These are phyloP conservation scores for Conops quadrifasciatus DNA, from an alignment of 2,888 invertebrate genomes.

Conservation along the genomic window DNA sequence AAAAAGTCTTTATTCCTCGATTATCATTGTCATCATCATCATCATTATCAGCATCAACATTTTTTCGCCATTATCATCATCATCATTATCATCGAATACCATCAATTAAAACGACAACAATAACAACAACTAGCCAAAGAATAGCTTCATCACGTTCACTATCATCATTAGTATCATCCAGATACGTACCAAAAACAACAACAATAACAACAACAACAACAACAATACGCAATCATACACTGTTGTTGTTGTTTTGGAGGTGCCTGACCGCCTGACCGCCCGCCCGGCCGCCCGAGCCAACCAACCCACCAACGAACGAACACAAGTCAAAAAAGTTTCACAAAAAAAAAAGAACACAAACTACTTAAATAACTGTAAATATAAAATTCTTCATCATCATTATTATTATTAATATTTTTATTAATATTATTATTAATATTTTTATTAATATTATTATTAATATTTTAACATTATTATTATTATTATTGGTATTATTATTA, in stretches of 20 bases:
- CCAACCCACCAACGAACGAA: constrained; percentile 30
- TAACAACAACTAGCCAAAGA: too few relatives aligned
- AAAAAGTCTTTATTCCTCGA: background rate
- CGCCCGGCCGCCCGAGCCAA: background rate
- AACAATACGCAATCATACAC: constrained; percentile 15
- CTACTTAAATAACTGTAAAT: constrained; percentile 59
- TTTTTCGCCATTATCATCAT: constrained; percentile 1
- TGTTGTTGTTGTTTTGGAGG: too few relatives aligned
- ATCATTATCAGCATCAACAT: constrained; percentile 30
- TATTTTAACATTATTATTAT: background rate
- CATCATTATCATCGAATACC: constrained; percentile 22
- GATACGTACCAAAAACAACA: constrained; percentile 34
- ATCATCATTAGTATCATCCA: constrained; percentile 40
- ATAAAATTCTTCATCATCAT: constrained; percentile 43
- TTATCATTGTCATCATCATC: constrained; percentile 20
- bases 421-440: constrained; percentile 16
- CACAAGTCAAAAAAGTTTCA: constrained; percentile 46
- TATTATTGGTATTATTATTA: constrained; percentile 22
- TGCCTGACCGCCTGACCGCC: constrained; percentile 29
- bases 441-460: constrained; percentile 18
- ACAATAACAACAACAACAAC: constrained; percentile 39
- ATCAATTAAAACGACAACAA: constrained; percentile 20
- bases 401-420: background rate
- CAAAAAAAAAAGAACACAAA: too few relatives aligned
- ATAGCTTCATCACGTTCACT: constrained; percentile 26